Base-by-base conservation (phyloP, 2,888 invertebrate genomes). In the Calliphora vomitoria region DNA sequence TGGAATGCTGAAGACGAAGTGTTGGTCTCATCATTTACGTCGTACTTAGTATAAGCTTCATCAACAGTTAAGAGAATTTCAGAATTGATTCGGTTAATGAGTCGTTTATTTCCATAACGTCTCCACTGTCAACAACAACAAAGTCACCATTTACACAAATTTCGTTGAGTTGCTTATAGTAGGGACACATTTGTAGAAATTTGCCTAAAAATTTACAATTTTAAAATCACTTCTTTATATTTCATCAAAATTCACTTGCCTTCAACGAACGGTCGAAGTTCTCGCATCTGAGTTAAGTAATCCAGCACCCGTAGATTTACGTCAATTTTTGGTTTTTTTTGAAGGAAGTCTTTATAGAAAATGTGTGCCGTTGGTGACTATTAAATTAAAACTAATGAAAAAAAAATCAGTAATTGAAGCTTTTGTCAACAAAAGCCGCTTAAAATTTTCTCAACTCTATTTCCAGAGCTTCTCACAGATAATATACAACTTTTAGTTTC, bases 241-340 rank as follows among this genome's bases (percentile, higher is more conserved):
- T 25, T 25, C 11, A 11, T 31, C 3, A 38, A 38, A 38, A 8
- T 18, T 47, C 8, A 62, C 47, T 68, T 72, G 35, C 76, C 69
- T 78, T 71, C 71, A 60, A 83, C 44, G 69, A 60, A 83, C 44
- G 69, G 50, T 69, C 8, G 69, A 31, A 58, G 50, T 60, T 60
- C 35, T 69, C 25, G 60, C 69, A 83, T 76, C 82, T 6, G 35
- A 25, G 4, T 60, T 50, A 35, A 69, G 5, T 6, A 85, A 38
- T 20, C 31, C 60, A 41, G 80, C 80, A 8, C 76, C 81, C 1
- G 20, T 72, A 2, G 80, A 64, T n/a, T 80, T 53, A 8, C 80
- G 69, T 80, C 83, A 83, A 60, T 87, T 82, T 6, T 38, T 64
- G 35, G 79, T 80, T 75, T 86, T n/a, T 68, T 68, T 68, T 68